Evolutionary conservation across 1,140 invertebrate species (phyloP), one percentile per base, ranked within the genome.

Genomic region (Meloidogyne floridensis): DNA sequence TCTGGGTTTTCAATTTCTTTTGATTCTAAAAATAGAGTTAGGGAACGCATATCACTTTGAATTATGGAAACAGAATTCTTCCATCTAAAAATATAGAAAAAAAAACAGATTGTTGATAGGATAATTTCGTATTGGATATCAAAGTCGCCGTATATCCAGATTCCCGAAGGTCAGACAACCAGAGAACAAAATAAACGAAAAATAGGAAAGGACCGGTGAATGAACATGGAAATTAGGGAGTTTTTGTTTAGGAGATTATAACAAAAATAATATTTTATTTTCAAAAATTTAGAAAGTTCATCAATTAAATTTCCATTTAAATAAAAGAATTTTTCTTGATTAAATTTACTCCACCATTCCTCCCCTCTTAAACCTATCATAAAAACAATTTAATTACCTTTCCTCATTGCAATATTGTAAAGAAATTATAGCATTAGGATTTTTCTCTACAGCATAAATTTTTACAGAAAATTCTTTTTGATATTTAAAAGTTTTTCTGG

Each of bases 361-460:
- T 47, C 47, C 43, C 47, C 11, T 43, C 59, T 56, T n/a, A 80
- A 80, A 10, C 71, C 78, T 56, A 42, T 84, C 13, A 83, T 51
- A 78, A 43, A 71, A 32, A 51, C 2, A 71, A 20, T 70, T 69
- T 79, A 32, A 32, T 72, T 76, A 82, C 84, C 75, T 77, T 20
- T 71, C 77, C 9, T 75, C 20, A 83, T 87, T 88, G 65, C 84
- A 72, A 56, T 78, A 82, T 71, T 90, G 91, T 91, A 91, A 93
- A 87, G 96, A 97, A 47, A 96, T 93, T 77, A 98, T 93, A 70
- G 98, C 97, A 92, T 96, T 97, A 0, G 95, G 94, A 93, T 99
- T 99, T 91, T 99, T 99, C 90, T 99, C 98, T 0, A 99, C 94
- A 13, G 85, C 86, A 59, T 77, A 71, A 53, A 89, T 20, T 70